Evolutionary conservation across 2,113 vertebrate genomes (phyloP).

Genomic region (Dasyurus viverrinus): DNA sequence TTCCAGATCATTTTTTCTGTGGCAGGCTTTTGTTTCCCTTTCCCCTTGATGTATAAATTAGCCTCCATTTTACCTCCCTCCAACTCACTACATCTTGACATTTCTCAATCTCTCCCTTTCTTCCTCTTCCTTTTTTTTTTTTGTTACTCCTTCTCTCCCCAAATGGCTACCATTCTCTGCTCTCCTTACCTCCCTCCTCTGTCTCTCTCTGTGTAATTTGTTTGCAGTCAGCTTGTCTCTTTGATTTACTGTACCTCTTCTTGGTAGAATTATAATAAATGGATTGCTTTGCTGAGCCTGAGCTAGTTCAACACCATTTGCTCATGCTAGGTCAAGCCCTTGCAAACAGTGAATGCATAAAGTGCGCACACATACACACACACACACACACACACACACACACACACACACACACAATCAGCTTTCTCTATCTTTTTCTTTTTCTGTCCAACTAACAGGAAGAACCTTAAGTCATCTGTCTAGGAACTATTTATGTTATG

Average conservation of each 20-base stretch:
- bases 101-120: slow-evolving; percentile 57
- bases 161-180: not conserved
- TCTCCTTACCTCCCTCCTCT: slow-evolving; percentile 10
- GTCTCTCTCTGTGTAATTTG: slow-evolving; percentile 80
- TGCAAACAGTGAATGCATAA: slow-evolving; percentile 55
- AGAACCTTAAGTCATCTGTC: slow-evolving; percentile 59
- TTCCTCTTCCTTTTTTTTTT: slow-evolving; percentile 32
- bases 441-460: slow-evolving; percentile 43
- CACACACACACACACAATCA: not conserved
- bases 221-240: slow-evolving; percentile 85
- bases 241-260: slow-evolving; percentile 86
- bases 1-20: slow-evolving; percentile 41
- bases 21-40: slow-evolving; percentile 65
- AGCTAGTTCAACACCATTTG: slow-evolving; percentile 76
- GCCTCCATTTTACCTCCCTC: slow-evolving; percentile 54
- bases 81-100: slow-evolving; percentile 41
- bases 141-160: slow-evolving; percentile 56
- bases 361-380: not conserved
- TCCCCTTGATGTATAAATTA: slow-evolving; percentile 70
- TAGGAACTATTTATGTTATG: slow-evolving; percentile 58
- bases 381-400: not conserved
- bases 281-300: slow-evolving; percentile 80
- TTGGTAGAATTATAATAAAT: slow-evolving; percentile 87
- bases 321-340: slow-evolving; percentile 77
- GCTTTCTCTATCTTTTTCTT: slow-evolving; percentile 38